Conservation (phyloP, 1,140 invertebrate species). For the Brachystomella parvula region DNA sequence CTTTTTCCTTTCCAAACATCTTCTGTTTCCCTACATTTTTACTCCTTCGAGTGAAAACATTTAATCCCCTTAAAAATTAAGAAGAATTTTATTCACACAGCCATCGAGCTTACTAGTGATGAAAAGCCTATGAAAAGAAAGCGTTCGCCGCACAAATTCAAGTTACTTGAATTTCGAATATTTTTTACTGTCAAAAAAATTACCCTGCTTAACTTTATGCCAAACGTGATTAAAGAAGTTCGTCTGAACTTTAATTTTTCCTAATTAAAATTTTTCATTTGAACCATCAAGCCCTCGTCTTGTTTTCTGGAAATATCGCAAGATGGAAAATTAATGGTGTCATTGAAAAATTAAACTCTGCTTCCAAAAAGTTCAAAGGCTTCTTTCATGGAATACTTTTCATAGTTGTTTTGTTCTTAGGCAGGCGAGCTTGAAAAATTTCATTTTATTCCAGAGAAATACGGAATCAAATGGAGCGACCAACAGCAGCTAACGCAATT, state of each 20-base stretch:
- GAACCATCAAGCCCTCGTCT: background rate
- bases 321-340: background rate
- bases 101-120: background rate
- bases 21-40: background rate
- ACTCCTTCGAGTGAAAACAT: background rate
- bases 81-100: background rate
- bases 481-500: conserved; percentile 5
- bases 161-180: background rate
- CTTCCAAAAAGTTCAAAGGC: background rate
- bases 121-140: too few species aligned
- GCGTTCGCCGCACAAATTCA: too few species aligned
- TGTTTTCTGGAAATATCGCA: background rate
- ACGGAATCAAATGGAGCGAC: conserved; percentile 26
- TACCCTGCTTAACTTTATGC: too few species aligned
- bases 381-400: background rate
- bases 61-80: background rate
- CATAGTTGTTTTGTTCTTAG: conserved; percentile 1
- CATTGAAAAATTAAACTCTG: background rate
- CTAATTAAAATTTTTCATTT: too few species aligned
- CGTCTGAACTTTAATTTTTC: too few species aligned
- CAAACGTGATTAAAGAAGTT: too few species aligned
- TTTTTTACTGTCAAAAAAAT: too few species aligned
- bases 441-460: conserved; percentile 24
- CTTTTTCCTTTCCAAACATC: background rate
- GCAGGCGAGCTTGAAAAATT: background rate